phyloP scores from a whole-genome alignment of 1,140 invertebrate genomes.

The Dufourea novaeangliae region DNA sequence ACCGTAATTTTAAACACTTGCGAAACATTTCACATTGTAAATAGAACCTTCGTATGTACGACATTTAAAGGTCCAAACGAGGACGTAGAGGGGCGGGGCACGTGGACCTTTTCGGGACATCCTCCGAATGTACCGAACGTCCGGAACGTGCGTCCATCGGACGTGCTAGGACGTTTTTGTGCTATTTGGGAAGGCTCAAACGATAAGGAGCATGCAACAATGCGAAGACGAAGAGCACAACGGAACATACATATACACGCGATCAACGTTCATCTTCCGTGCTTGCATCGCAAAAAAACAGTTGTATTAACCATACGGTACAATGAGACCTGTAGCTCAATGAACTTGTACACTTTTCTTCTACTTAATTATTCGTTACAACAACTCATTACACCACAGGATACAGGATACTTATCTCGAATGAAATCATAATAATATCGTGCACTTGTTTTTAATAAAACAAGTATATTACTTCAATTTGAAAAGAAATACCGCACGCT shows the following conservation, averaged over 20 bases:
- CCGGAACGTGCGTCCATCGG: too few relatives aligned
- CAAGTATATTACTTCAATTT: neutral
- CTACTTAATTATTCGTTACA: constrained; percentile 13
- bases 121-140: too few relatives aligned
- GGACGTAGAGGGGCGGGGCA: too few relatives aligned
- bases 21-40: too few relatives aligned
- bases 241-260: neutral
- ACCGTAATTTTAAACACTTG: too few relatives aligned
- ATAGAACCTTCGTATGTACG: too few relatives aligned
- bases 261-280: neutral
- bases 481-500: neutral
- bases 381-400: neutral
- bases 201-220: constrained; percentile 48
- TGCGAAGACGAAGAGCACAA: constrained; percentile 6
- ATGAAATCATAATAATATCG: neutral
- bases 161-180: too few relatives aligned
- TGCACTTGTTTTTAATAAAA: neutral
- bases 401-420: neutral
- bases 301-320: neutral
- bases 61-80: too few relatives aligned
- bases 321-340: neutral
- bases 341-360: neutral
- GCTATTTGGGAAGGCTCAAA: constrained; percentile 21
- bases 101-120: too few relatives aligned
- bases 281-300: neutral